Conservation (phyloP, 92 coral and sea anemone species). For the Paragorgia papillata region DNA sequence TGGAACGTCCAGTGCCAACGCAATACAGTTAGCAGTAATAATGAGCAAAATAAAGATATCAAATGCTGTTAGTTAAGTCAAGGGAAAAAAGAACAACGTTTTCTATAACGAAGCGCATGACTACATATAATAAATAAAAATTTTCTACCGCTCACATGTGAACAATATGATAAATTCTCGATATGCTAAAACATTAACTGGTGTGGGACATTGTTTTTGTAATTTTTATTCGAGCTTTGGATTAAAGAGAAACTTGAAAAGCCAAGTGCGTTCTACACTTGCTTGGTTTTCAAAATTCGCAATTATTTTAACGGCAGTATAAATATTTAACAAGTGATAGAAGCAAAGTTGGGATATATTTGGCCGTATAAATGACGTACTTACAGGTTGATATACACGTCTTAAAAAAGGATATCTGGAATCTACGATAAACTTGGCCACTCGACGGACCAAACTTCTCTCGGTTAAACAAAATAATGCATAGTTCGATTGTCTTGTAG, state of each 20-base stretch:
- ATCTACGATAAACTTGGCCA: constrained; percentile 82
- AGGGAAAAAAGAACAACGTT: constrained; percentile 44
- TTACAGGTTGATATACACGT: neutral
- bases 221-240: too few relatives aligned
- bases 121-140: too few relatives aligned
- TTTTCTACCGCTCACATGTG: too few relatives aligned
- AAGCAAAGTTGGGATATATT: neutral
- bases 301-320: too few relatives aligned
- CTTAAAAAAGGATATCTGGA: constrained; percentile 95
- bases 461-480: constrained; percentile 83
- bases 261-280: too few relatives aligned
- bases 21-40: constrained; percentile 93
- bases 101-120: neutral
- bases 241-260: too few relatives aligned
- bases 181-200: too few relatives aligned
- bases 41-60: constrained; percentile 86
- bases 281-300: too few relatives aligned
- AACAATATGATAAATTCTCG: too few relatives aligned
- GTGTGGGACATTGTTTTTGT: too few relatives aligned
- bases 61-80: constrained; percentile 77
- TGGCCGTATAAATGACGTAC: neutral
- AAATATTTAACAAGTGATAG: neutral
- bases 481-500: constrained; percentile 38
- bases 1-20: constrained; percentile 84
- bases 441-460: constrained; percentile 71